phyloP scores from a whole-genome alignment of 2,888 invertebrate species.

The Drosophila engyochracea region DNA sequence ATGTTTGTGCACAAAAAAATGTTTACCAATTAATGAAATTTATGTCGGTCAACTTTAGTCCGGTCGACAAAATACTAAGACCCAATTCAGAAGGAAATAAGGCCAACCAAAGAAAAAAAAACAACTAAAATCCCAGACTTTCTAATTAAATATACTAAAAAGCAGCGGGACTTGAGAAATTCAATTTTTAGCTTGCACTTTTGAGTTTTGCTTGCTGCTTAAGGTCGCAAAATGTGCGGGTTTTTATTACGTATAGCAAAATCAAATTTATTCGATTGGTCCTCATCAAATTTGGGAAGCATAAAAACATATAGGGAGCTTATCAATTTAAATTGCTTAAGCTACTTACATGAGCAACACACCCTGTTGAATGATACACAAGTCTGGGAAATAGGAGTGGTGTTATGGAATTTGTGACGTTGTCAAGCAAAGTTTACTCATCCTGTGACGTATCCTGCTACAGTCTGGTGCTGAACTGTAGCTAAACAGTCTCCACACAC shows the following conservation, averaged over 20 bases:
- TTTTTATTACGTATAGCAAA: conserved; percentile 7
- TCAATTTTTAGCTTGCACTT: conserved; percentile 42
- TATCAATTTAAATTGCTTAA: neutral
- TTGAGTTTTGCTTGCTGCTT: conserved; percentile 62
- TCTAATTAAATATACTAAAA: conserved; percentile 64
- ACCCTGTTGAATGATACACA: neutral
- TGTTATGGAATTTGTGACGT: conserved; percentile 1
- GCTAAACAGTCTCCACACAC: conserved; percentile 39
- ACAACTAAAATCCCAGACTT: conserved; percentile 14
- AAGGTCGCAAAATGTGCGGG: conserved; percentile 32
- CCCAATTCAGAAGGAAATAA: conserved; percentile 30
- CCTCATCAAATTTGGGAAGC: neutral
- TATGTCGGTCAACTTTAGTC: conserved; percentile 67
- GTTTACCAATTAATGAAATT: conserved; percentile 68
- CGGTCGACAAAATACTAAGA: conserved; percentile 24
- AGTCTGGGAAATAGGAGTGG: neutral
- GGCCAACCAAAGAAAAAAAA: conserved; percentile 42
- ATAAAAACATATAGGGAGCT: neutral
- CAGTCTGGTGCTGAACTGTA: conserved; percentile 23
- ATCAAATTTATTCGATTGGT: neutral
- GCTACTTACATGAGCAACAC: neutral
- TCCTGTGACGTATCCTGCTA: conserved; percentile 24
- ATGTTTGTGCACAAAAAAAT: conserved; percentile 38
- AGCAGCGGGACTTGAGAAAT: neutral
- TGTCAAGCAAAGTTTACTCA: conserved; percentile 27